A percentile compares a stretch with the other conserved stretches of the same genome.
Evolutionary conservation across 2,888 invertebrate species (phyloP).

Genomic region (Hydrotaea diabolus): DNA sequence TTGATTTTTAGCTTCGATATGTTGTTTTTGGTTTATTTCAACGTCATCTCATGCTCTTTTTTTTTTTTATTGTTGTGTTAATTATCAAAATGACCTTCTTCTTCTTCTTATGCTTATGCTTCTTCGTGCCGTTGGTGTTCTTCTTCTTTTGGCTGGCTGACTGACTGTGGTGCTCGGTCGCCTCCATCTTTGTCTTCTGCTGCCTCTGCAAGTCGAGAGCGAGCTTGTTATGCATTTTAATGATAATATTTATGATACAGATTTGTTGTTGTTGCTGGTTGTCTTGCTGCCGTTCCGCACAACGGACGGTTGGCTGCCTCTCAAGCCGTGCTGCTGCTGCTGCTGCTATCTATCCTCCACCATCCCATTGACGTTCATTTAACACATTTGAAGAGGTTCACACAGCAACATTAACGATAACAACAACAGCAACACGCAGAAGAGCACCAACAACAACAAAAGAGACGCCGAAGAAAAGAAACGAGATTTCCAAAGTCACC

Average conservation of each 20-base stretch:
- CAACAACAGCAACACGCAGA: neutral
- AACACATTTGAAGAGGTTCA: conserved; percentile 40
- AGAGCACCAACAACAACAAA: neutral
- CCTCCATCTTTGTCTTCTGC: neutral
- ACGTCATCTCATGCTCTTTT: neutral
- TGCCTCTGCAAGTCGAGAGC: neutral
- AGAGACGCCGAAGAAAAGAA: conserved; percentile 2
- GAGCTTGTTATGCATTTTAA: conserved; percentile 19
- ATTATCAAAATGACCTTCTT: conserved; percentile 63
- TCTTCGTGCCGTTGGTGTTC: neutral
- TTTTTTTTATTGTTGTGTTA: conserved; percentile 29
- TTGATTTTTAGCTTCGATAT: neutral
- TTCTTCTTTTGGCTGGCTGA: neutral
- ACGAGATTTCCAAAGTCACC: conserved; percentile 37
- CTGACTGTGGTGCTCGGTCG: neutral
- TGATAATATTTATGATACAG: conserved; percentile 24
- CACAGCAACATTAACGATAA: neutral
- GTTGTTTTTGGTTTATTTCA: neutral
- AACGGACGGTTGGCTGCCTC: no score
- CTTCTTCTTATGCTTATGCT: conserved; percentile 25
- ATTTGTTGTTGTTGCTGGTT: neutral
- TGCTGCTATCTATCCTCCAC: neutral
- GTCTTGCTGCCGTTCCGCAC: neutral
- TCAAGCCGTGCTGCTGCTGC: no score
- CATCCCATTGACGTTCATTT: neutral